Base-by-base conservation (phyloP, 2,113 vertebrate genomes). In the Falcunculus frontatus region DNA sequence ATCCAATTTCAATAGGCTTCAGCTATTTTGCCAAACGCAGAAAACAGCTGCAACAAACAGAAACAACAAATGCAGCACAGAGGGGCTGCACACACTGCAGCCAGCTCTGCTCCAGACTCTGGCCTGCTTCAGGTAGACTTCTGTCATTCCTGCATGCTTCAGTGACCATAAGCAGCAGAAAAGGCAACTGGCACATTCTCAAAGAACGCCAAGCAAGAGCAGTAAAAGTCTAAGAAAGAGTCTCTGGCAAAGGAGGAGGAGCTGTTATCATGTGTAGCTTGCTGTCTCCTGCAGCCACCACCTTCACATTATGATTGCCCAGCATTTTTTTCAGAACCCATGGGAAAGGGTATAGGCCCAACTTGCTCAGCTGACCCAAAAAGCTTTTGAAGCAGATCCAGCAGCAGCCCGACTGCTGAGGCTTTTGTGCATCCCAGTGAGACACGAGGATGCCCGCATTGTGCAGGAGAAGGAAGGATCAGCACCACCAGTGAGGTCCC, bases 391-490 rank as follows among this genome's bases (percentile, higher is more conserved):
- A 90, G 69, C 16, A 72, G 53, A 59, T 21, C 25, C 44, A 60
- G 41, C 55, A 64, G 77, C 32, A 81, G 32, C 4, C 0, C 0
- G 23, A 70, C 13, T 29, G 35, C 35, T 11, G 33, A 81, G 15
- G 46, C 23, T 78, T 37, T 14, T 7, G 1, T 22, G 67, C 46
- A 26, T 56, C 56, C 33, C 55, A 21, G 18, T 6, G 18, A 20
- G 73, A 63, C 42, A 30, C 27, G 18, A 39, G n/a, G 67, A 65
- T 9, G 20, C 23, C 11, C 0, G 0, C 32, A 8, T 0, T 1
- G 1, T 25, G 35, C 0, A 0, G 29, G 32, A 62, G 25, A 35
- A 80, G 37, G 63, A 63, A 50, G 52, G n/a, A 80, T 6, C 20
- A 64, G 35, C 21, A 5, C 29, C 10, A 18, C 5, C 39, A 29